Base-by-base conservation (phyloP, 2,888 invertebrate genomes). In the Acrobasis repandana region DNA sequence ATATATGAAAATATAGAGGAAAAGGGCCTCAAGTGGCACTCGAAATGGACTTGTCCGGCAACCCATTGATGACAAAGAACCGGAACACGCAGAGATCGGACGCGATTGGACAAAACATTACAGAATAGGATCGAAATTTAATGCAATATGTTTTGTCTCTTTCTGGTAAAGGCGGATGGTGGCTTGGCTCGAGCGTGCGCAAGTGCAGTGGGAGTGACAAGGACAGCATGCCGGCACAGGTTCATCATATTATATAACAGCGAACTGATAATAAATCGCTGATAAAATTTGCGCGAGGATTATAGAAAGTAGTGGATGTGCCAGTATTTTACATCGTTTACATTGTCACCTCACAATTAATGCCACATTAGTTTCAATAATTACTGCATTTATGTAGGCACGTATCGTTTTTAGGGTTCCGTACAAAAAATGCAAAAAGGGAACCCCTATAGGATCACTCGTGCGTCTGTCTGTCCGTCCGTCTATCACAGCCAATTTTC, bases 1-100 rank as follows among this genome's bases (percentile, higher is more conserved):
- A 38, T 11, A 1, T 18, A 54, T 20, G 54, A 54, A 54, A 79
- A 82, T 83, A 75, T 79, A 68, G 77, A 69, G 81, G 80, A 84
- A 86, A 87, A 84, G 77, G 76, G 71, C 73, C 71, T 75, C 71
- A 68, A 85, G 80, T 72, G 75, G 76, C 80, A 86, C 85, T 79
- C 72, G 78, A 81, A 86, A 87, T 94, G 92, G 93, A 94, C 93
- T 93, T 90, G 92, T 86, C 94, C 93, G 92, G 92, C 93, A 91
- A 93, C 93, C 93, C 94, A 94, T 94, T 94, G 94, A 94, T 94
- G 94, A 94, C 94, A 94, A 94, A 94, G 94, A 94, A 93, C 90
- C 92, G 91, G 93, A 93, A 93, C 93, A 93, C 92, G 90, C 89
- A 82, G 85, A 90, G 92, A 91, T 91, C 89, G 88, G 83, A 84